Evolutionary conservation across 1,140 invertebrate species (phyloP), one percentile per base, ranked within the genome.

Genomic region (Bacillus rossius): DNA sequence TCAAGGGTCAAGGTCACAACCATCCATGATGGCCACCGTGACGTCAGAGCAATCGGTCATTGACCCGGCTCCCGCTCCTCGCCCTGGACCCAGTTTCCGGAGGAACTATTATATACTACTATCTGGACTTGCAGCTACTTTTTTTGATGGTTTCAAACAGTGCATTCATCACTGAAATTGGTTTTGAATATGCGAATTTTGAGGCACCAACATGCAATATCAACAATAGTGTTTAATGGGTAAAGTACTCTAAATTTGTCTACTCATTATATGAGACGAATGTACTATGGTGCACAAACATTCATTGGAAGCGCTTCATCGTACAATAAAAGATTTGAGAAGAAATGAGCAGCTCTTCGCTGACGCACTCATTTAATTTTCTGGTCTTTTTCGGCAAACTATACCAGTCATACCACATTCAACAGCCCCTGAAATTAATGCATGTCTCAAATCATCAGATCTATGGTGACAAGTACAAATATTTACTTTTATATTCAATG

Each of bases 331-430:
- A 69, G 69, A 75, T 71, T 45, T 75, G 8, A 62, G 64, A 13
- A 54, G 61, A n/a, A 65, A 69, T 54, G 8, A 55, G 47, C 60
- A 61, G 40, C 34, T 45, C 41, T 60, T 69, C 65, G 64, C 65
- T 56, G 66, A 55, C 17, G 58, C 61, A 43, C 64, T 72, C 25
- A 64, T 73, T 23, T 58, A 79, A 63, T 47, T 74, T 10, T 45
- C 67, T 38, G 72, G 70, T 34, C 75, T 75, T 68, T 78, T 77
- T 61, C 49, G 72, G 14, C 71, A 76, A 73, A 73, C 63, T 61
- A 60, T 77, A 41, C 72, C 76, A 56, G 68, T 78, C 7, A 70
- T 77, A 60, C 64, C 61, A 56, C 34, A 62, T 61, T 69, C 65
- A 61, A 75, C 69, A 48, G 51, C 42, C n/a, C 48, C 55, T 37